A percentile compares a stretch with the other conserved stretches of the same genome.
Conservation (phyloP, 2,797 vertebrate species). For the Darevskia nairensis region DNA sequence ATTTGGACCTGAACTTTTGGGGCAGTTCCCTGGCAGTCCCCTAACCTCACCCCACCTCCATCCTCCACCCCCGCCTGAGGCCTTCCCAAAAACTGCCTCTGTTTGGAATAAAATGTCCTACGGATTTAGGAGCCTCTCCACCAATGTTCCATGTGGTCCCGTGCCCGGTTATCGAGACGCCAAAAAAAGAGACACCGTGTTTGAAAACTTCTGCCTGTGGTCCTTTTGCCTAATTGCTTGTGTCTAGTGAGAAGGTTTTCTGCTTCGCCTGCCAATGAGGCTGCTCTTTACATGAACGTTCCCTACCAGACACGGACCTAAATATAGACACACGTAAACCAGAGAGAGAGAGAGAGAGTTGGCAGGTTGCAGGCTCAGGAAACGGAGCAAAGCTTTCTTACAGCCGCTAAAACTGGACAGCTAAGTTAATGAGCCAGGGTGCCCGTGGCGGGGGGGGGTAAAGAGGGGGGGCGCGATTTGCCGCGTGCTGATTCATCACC, state of each 20-base stretch:
- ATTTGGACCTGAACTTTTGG: background rate
- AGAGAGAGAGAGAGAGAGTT: background rate
- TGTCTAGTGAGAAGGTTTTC: constrained; percentile 44
- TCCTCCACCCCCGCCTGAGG: background rate
- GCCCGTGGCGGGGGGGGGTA: background rate
- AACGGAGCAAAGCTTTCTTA: constrained; percentile 26
- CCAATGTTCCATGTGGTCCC: constrained; percentile 9
- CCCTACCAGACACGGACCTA: constrained; percentile 40
- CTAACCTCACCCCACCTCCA: background rate
- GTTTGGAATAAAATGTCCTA: constrained; percentile 61
- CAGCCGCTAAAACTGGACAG: constrained; percentile 9
- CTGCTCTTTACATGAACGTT: constrained; percentile 29
- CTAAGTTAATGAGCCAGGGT: background rate
- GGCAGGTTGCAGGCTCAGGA: constrained; percentile 41
- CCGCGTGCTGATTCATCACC: constrained; percentile 16
- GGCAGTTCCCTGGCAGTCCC: background rate
- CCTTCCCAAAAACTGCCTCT: constrained; percentile 24
- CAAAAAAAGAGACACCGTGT: constrained; percentile 57
- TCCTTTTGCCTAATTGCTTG: constrained; percentile 45
- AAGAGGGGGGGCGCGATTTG: background rate
- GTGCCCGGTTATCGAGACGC: constrained; percentile 25
- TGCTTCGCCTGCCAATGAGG: constrained; percentile 41
- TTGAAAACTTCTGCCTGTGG: constrained; percentile 46
- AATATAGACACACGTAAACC: constrained; percentile 20
- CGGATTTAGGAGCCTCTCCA: constrained; percentile 38